Conservation (phyloP, 2,113 vertebrate genomes). For the Nansenia antarctica region DNA sequence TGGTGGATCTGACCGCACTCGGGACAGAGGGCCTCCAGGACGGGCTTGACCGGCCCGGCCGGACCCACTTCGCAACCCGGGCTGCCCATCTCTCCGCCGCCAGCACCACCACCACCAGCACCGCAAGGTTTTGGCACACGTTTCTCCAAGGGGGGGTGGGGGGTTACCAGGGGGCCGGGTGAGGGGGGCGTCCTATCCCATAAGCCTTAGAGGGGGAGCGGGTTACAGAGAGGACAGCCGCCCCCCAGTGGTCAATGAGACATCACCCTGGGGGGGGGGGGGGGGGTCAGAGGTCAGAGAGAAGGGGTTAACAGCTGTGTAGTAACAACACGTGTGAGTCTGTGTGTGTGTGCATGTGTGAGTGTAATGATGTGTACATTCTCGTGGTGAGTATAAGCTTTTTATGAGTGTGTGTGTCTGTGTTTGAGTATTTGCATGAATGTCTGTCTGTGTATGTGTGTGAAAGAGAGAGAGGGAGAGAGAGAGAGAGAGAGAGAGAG, state of each 20-base stretch:
- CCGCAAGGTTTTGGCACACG: conserved; percentile 60
- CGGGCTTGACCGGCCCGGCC: conserved; percentile 77
- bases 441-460: neutral
- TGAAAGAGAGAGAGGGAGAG: too few relatives aligned
- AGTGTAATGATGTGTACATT: conserved; percentile 26
- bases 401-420: conserved; percentile 5
- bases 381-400: conserved; percentile 39
- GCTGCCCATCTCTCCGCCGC: conserved; percentile 81
- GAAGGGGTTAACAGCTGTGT: conserved; percentile 57
- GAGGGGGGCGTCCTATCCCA: conserved; percentile 63
- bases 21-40: conserved; percentile 87
- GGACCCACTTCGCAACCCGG: conserved; percentile 81
- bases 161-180: conserved; percentile 1
- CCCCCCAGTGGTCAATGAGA: conserved; percentile 65
- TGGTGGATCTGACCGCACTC: conserved; percentile 97
- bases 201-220: conserved; percentile 58
- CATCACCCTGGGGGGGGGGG: conserved; percentile 69
- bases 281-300: conserved; percentile 56
- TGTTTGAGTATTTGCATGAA: conserved; percentile 23
- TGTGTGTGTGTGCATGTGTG: conserved; percentile 43
- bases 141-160: conserved; percentile 53
- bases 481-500: too few relatives aligned
- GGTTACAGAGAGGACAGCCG: conserved; percentile 65
- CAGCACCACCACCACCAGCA: conserved; percentile 30
- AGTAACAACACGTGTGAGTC: conserved; percentile 51